Evolutionary conservation across 1,140 invertebrate species (phyloP), one percentile per base, ranked within the genome.

Genomic region (Anoplolepis gracilipes): DNA sequence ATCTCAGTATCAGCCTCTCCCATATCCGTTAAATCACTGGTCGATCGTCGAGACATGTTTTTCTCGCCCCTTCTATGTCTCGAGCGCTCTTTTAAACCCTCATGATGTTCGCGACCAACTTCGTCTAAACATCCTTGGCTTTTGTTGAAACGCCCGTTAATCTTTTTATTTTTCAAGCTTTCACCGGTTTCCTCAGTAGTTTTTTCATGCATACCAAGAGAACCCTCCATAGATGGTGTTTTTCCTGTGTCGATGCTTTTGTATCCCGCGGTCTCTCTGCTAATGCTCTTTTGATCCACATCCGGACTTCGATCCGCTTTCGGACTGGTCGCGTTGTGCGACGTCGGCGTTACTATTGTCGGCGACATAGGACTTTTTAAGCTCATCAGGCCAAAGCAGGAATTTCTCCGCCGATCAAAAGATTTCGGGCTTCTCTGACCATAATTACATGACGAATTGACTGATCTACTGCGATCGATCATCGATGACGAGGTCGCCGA

Each of bases 11-110:
- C 96, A 53, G 96, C 95, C 42, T 95, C 95, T 0, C 95, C 96
- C 67, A 97, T 94, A 85, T 97, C 96, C 1, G 97, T 97, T 57
- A 97, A 94, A 93, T 97, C 97, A 59, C 97, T 97, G 16, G 97
- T 97, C 0, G 97, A 97, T 88, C 96, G 97, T 39, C 97, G 91
- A 2, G 92, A 86, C 49, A 92, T 92, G 25, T 85, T 90, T 42
- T 79, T 92, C 22, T 91, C 90, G 22, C 55, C 69, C 30, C 28
- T 92, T 0, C 59, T 79, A 57, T 84, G 72, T 8, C 10, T 59
- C 28, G 46, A 33, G 7, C 53, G 3, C 0, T 25, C 33, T 0
- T 77, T 69, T 0, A 59, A 85, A 7, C 84, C 78, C 11, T 70
- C 76, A 8, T 64, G 75, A 22, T 30, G 16, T 39, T 25, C 72